Percentiles rank a stretch among this genome's conserved stretches.
These are phyloP conservation scores for Ornithorhynchus anatinus DNA, from an alignment of 2,113 vertebrate species.

Conservation along the genomic window DNA sequence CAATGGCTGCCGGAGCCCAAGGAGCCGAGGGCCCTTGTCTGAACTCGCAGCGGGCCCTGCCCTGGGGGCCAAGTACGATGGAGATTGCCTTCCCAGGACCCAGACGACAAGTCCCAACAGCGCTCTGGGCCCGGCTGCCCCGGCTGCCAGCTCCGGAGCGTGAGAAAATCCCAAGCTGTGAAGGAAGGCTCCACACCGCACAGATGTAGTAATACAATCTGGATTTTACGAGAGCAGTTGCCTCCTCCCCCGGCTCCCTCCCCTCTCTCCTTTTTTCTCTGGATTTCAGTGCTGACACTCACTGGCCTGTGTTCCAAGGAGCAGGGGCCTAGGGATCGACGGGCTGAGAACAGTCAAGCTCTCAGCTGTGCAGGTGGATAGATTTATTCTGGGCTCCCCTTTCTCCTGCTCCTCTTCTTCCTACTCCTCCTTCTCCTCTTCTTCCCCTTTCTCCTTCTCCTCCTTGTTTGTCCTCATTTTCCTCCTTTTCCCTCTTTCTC, in stretches of 20 bases:
- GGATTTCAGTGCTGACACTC: neutral
- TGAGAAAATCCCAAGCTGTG: conserved; percentile 71
- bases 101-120: conserved; percentile 69
- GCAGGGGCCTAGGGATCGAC: neutral
- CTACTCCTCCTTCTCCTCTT: neutral
- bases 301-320: conserved; percentile 5
- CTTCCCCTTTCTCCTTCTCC: no score
- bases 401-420: neutral
- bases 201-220: conserved; percentile 58
- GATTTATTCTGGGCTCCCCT: no score
- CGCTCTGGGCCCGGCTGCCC: conserved; percentile 33
- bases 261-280: neutral
- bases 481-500: neutral
- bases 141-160: conserved; percentile 66
- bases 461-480: no score
- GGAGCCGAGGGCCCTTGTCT: conserved; percentile 59
- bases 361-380: neutral
- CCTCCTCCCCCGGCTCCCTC: neutral
- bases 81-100: conserved; percentile 47
- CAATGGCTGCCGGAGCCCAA: conserved; percentile 45
- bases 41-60: conserved; percentile 60
- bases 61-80: conserved; percentile 57
- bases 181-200: conserved; percentile 49
- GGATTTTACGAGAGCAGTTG: conserved; percentile 49
- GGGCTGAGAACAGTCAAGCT: no score